Percentiles rank a stretch among this genome's conserved stretches.
phyloP scores from a whole-genome alignment of 2,888 invertebrate species.

The Ophion costatus region DNA sequence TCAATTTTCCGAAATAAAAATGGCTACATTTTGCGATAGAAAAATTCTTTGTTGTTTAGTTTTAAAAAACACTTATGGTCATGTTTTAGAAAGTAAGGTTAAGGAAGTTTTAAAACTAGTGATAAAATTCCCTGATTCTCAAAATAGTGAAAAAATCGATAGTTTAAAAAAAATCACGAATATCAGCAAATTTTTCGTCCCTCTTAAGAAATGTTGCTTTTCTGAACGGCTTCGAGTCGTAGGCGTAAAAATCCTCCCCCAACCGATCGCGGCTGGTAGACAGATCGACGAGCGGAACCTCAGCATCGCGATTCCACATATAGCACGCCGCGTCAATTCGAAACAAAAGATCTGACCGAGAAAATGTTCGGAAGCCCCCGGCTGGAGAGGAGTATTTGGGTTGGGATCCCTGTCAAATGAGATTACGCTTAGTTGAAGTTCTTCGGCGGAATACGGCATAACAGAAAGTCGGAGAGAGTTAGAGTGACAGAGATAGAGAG shows the following conservation, averaged over 20 bases:
- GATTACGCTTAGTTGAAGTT: conserved; percentile 71
- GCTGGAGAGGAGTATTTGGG: conserved; percentile 25
- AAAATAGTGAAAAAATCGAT: no score
- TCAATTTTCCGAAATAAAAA: no score
- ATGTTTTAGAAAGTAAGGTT: no score
- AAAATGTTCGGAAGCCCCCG: conserved; percentile 59
- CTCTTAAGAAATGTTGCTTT: no score
- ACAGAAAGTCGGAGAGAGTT: conserved; percentile 38
- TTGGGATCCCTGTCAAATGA: conserved; percentile 69
- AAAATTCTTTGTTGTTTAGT: no score
- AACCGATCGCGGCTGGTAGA: neutral
- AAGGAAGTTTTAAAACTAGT: no score
- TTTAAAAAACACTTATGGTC: no score
- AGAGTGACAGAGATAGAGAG: conserved; percentile 34
- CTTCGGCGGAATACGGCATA: conserved; percentile 63
- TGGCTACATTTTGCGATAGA: no score
- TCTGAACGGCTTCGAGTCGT: neutral
- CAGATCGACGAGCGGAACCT: conserved; percentile 5
- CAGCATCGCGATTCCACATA: conserved; percentile 9
- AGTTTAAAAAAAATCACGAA: no score
- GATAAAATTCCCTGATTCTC: no score
- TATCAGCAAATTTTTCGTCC: no score
- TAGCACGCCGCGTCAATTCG: conserved; percentile 45
- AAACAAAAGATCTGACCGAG: conserved; percentile 69
- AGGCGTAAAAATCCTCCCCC: neutral